Conservation (phyloP, 2,797 vertebrate genomes). For the Pagetopsis macropterus region DNA sequence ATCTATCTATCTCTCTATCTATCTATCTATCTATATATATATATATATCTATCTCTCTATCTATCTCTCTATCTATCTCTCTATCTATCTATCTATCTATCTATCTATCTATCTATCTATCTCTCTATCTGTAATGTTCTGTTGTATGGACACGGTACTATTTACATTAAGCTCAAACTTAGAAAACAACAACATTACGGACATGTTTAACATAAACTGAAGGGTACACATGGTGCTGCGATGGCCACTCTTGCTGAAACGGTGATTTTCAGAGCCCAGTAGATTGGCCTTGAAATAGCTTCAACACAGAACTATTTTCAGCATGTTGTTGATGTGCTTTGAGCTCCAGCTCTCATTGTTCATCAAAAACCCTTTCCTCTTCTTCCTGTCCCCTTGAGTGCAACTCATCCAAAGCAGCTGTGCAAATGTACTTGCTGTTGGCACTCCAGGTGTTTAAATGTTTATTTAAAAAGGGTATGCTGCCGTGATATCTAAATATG, state of each 20-base stretch:
- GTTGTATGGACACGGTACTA: neutral
- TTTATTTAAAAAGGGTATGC: neutral
- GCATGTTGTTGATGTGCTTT: slow-evolving; percentile 44
- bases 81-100: too few relatives aligned
- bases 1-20: too few relatives aligned
- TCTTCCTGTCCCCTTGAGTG: neutral
- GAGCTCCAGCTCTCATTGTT: slow-evolving; percentile 34
- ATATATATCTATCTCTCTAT: too few relatives aligned
- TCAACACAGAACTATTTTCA: slow-evolving; percentile 59
- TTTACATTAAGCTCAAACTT: neutral
- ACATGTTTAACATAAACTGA: neutral
- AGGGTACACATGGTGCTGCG: slow-evolving; percentile 14
- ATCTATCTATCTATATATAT: too few relatives aligned
- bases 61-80: too few relatives aligned
- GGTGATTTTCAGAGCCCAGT: slow-evolving; percentile 3
- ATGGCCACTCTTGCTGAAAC: slow-evolving; percentile 13
- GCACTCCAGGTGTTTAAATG: neutral
- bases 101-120: too few relatives aligned
- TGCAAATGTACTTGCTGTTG: neutral
- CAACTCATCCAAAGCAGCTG: neutral
- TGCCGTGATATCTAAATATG: neutral
- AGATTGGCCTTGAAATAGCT: slow-evolving; percentile 49
- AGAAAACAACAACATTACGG: too few relatives aligned
- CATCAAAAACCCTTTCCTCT: slow-evolving; percentile 23
- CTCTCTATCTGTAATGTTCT: too few relatives aligned